Percentiles rank a stretch among this genome's conserved stretches.
Conservation (phyloP, 1,140 invertebrate species). For the Neotoxoptera formosana region DNA sequence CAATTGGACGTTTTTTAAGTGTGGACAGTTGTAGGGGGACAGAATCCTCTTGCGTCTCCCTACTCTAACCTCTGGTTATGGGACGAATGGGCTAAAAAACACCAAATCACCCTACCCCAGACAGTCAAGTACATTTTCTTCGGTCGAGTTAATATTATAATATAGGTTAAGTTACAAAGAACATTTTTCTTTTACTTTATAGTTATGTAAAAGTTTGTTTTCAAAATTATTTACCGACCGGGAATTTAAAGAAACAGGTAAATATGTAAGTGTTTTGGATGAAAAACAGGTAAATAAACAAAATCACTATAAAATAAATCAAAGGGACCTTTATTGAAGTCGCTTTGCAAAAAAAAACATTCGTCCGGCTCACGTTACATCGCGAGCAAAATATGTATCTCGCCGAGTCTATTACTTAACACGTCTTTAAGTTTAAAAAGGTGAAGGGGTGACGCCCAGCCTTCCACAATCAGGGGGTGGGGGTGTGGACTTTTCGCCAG, state of each 20-base stretch:
- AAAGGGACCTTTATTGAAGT: not conserved
- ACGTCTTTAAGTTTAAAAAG: not conserved
- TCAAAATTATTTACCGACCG: not conserved
- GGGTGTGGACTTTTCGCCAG: not conserved
- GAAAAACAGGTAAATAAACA: not conserved
- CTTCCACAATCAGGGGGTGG: too few relatives aligned
- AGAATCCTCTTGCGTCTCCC: not conserved
- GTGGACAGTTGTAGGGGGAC: not conserved
- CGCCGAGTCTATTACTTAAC: not conserved
- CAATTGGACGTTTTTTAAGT: not conserved
- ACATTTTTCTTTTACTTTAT: not conserved
- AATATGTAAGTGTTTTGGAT: not conserved
- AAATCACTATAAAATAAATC: not conserved
- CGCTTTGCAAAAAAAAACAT: not conserved
- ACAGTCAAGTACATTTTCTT: not conserved
- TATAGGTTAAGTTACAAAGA: not conserved
- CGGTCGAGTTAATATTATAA: not conserved
- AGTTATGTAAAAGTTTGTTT: not conserved
- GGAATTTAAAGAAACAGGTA: not conserved
- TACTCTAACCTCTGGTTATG: not conserved
- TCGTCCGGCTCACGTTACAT: not conserved
- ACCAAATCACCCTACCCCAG: not conserved
- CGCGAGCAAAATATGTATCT: not conserved
- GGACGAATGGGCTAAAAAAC: not conserved
- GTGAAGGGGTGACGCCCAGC: not conserved